These are phyloP conservation scores for Holocentrus rufus DNA, from an alignment of 2,797 vertebrate species.

Conservation along the genomic window DNA sequence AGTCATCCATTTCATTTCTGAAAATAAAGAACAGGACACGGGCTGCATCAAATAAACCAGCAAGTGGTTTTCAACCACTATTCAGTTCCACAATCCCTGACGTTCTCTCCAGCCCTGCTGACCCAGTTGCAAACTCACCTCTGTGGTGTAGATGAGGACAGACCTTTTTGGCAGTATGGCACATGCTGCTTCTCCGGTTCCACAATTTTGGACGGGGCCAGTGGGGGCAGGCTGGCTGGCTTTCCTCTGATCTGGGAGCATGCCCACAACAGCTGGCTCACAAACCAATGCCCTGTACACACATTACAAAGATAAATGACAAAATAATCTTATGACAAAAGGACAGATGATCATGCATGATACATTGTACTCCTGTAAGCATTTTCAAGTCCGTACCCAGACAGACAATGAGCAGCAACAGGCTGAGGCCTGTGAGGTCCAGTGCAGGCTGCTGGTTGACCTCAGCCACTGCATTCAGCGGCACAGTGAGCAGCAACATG, in stretches of 20 bases:
- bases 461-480: conserved; percentile 78
- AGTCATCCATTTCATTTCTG: conserved; percentile 47
- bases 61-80: neutral
- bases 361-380: too few species aligned
- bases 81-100: neutral
- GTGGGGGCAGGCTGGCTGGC: neutral
- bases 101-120: too few species aligned
- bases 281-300: conserved; percentile 79
- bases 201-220: conserved; percentile 18
- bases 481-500: conserved; percentile 80
- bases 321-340: neutral
- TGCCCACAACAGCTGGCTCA: conserved; percentile 39
- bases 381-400: conserved; percentile 70
- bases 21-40: neutral
- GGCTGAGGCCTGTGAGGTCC: conserved; percentile 76
- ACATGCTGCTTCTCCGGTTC: conserved; percentile 35
- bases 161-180: conserved; percentile 26
- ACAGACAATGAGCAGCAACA: conserved; percentile 71
- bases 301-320: neutral
- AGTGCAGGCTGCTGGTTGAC: conserved; percentile 83
- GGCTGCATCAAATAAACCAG: neutral
- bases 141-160: conserved; percentile 79
- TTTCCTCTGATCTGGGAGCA: conserved; percentile 40
- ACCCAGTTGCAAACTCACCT: conserved; percentile 68
- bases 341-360: neutral